phyloP scores from a whole-genome alignment of 1,140 invertebrate genomes.

The Drosophila busckii region DNA sequence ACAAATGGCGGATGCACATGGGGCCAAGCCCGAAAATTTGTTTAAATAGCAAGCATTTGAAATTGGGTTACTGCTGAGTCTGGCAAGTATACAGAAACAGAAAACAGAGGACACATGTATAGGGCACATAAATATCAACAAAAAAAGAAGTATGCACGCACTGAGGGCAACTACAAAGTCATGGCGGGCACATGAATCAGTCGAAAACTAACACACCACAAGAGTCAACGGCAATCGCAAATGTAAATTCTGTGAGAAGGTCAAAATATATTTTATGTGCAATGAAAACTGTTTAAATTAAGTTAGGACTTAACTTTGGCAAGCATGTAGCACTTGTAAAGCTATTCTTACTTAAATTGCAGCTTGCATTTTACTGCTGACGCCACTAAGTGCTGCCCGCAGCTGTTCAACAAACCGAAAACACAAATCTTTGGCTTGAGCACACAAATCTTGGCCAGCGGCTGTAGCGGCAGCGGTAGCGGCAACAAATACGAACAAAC shows the following conservation, averaged over 20 bases:
- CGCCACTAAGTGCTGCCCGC: background rate
- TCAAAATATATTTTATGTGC: constrained; percentile 19
- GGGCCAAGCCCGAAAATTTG: constrained; percentile 50
- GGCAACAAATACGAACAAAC: constrained; percentile 27
- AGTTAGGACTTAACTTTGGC: too few relatives aligned
- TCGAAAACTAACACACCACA: constrained; percentile 1
- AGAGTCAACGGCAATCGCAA: constrained; percentile 31
- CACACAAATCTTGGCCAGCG: constrained; percentile 37
- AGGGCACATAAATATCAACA: constrained; percentile 51
- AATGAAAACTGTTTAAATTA: too few relatives aligned
- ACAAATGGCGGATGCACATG: constrained; percentile 16
- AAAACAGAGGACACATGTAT: constrained; percentile 20
- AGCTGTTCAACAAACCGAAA: constrained; percentile 7
- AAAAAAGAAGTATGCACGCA: constrained; percentile 53
- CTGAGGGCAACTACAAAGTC: constrained; percentile 31
- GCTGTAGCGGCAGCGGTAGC: constrained; percentile 9
- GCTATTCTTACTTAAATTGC: too few relatives aligned
- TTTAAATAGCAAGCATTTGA: constrained; percentile 51
- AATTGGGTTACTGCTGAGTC: constrained; percentile 62
- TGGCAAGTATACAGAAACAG: constrained; percentile 45
- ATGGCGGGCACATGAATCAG: constrained; percentile 42
- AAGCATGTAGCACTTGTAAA: too few relatives aligned
- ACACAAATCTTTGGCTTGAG: constrained; percentile 18
- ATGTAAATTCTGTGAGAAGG: constrained; percentile 36
- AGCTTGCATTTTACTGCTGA: too few relatives aligned